A percentile compares a stretch with the other conserved stretches of the same genome.
Evolutionary conservation across 2,797 vertebrate species (phyloP).

Genomic region (Myotis vivesi): DNA sequence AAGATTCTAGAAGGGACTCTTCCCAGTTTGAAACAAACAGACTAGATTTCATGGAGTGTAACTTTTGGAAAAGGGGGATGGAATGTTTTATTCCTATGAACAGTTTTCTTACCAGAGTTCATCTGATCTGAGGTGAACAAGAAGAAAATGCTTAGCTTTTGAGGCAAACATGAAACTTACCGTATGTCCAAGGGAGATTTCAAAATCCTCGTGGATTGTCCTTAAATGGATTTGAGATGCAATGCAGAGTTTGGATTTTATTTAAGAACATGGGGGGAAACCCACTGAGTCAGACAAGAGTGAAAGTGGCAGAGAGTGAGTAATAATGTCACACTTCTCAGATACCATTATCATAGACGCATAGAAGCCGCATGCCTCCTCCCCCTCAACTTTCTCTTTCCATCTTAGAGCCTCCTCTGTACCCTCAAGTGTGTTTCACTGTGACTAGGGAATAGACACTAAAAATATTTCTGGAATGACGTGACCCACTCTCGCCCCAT

Average conservation of each 20-base stretch:
- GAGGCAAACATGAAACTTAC: constrained; percentile 17
- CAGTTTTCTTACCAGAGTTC: not conserved
- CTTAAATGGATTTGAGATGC: constrained; percentile 26
- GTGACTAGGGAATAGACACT: constrained; percentile 64
- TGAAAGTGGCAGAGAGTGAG: not conserved
- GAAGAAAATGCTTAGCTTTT: constrained; percentile 1
- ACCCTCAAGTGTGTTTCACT: constrained; percentile 53
- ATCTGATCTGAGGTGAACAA: not conserved
- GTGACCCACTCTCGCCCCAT: constrained; percentile 69
- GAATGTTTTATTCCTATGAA: not conserved
- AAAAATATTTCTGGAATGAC: constrained; percentile 80
- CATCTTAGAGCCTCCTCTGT: not conserved
- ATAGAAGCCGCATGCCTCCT: not conserved
- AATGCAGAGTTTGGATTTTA: constrained; percentile 28
- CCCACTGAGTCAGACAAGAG: not conserved
- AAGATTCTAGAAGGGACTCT: not conserved
- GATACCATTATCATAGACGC: not conserved
- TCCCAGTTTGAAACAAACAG: constrained; percentile 2
- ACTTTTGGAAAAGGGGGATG: not conserved
- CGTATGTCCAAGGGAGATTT: not conserved
- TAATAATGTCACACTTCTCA: not conserved
- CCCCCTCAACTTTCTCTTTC: not conserved
- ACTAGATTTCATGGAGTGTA: not conserved
- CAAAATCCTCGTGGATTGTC: not conserved
- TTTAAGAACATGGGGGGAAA: not conserved